Percentiles rank a stretch among this genome's conserved stretches.
phyloP scores from a whole-genome alignment of 2,888 invertebrate genomes.

The Acanthosoma haemorrhoidale region DNA sequence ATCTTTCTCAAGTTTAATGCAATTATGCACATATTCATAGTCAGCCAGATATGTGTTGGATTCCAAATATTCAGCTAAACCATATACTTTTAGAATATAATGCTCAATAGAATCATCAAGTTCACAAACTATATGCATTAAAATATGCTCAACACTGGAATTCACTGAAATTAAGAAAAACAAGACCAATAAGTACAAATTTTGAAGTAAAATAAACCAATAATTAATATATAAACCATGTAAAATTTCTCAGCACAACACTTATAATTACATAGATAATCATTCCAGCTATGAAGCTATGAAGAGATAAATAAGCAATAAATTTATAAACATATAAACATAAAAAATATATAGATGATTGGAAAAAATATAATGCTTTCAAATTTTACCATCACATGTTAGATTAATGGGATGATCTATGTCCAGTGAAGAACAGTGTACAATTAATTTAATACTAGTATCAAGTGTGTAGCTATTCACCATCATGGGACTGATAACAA shows the following conservation, averaged over 20 bases:
- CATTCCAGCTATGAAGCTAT: too few species aligned
- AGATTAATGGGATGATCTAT: conserved; percentile 64
- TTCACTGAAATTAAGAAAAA: conserved; percentile 58
- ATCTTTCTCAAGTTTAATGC: conserved; percentile 87
- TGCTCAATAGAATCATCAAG: conserved; percentile 63
- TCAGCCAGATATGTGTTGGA: conserved; percentile 78
- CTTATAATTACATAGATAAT: too few species aligned
- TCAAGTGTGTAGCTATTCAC: conserved; percentile 70
- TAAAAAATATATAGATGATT: too few species aligned
- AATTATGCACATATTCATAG: conserved; percentile 88
- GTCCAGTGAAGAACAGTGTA: conserved; percentile 54
- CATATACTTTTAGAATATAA: conserved; percentile 73
- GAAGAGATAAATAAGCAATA: neutral
- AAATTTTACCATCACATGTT: conserved; percentile 85
- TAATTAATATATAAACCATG: conserved; percentile 8
- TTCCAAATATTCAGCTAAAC: conserved; percentile 81
- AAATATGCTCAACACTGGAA: conserved; percentile 78
- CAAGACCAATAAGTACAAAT: neutral
- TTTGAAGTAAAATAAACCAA: conserved; percentile 13
- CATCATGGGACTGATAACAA: conserved; percentile 81
- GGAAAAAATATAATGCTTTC: too few species aligned
- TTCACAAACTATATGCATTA: conserved; percentile 75
- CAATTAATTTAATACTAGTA: conserved; percentile 84
- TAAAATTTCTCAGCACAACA: too few species aligned
- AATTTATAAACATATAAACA: neutral